A percentile compares a stretch with the other conserved stretches of the same genome.
These are phyloP conservation scores for Heliconius hewitsoni DNA, from an alignment of 1,140 invertebrate species.

Conservation along the genomic window DNA sequence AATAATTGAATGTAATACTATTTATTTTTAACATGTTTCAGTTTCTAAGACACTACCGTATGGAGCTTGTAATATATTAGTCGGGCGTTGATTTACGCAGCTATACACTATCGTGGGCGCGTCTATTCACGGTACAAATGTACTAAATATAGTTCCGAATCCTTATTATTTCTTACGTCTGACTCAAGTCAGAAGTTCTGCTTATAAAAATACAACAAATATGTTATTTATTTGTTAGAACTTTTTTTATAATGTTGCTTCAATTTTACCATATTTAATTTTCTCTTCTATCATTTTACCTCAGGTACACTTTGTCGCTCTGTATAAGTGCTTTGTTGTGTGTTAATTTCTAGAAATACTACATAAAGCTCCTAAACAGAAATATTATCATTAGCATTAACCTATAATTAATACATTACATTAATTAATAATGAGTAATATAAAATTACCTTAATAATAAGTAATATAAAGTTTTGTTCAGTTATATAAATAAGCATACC, in stretches of 20 bases:
- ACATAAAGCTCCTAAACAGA: too few relatives aligned
- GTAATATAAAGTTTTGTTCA: too few relatives aligned
- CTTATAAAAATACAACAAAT: slow-evolving; percentile 49
- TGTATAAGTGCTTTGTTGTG: not conserved
- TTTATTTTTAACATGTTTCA: slow-evolving; percentile 24
- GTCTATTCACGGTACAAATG: slow-evolving; percentile 77
- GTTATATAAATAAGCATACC: not conserved
- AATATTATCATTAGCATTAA: too few relatives aligned
- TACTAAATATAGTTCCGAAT: slow-evolving; percentile 77
- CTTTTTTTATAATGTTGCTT: not conserved
- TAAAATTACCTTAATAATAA: too few relatives aligned
- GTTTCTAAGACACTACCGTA: slow-evolving; percentile 43
- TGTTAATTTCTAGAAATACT: not conserved
- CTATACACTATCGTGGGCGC: slow-evolving; percentile 64
- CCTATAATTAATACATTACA: too few relatives aligned
- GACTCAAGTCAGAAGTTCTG: slow-evolving; percentile 65
- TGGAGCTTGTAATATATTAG: slow-evolving; percentile 75
- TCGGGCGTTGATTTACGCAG: slow-evolving; percentile 73
- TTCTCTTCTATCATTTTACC: not conserved
- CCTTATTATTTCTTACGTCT: slow-evolving; percentile 74
- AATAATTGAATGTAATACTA: not conserved
- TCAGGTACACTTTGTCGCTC: not conserved
- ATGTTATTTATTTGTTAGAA: slow-evolving; percentile 22
- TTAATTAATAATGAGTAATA: too few relatives aligned
- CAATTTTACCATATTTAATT: not conserved